These are phyloP conservation scores for Chrysoperla carnea DNA, from an alignment of 1,140 invertebrate species.

Conservation along the genomic window DNA sequence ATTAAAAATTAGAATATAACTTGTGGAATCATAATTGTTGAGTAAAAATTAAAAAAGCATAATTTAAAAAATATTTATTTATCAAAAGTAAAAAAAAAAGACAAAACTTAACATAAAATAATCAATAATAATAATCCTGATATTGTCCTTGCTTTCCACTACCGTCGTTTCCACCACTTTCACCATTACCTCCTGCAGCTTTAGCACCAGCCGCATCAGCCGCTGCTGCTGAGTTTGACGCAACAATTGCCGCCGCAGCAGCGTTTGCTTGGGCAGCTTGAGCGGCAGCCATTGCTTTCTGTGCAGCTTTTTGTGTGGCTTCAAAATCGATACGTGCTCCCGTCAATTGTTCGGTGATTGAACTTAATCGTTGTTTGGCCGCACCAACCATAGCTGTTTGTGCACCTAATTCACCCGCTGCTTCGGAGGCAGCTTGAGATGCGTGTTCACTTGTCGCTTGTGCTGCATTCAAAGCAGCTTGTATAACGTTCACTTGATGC, in stretches of 20 bases:
- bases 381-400: conserved; percentile 53
- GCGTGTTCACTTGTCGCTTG: conserved; percentile 47
- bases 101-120: too few relatives aligned
- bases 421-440: conserved; percentile 39
- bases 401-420: conserved; percentile 44
- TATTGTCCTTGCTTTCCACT: too few relatives aligned
- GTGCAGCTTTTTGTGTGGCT: conserved; percentile 40
- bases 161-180: background rate
- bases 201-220: background rate
- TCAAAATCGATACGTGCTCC: conserved; percentile 46
- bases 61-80: too few relatives aligned
- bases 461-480: conserved; percentile 45
- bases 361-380: conserved; percentile 36
- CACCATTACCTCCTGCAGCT: background rate
- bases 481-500: conserved; percentile 45
- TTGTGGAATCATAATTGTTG: too few relatives aligned
- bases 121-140: too few relatives aligned
- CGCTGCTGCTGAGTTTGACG: background rate
- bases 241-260: background rate
- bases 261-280: conserved; percentile 24
- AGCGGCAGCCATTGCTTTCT: conserved; percentile 35
- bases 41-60: too few relatives aligned
- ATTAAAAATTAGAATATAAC: too few relatives aligned
- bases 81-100: too few relatives aligned
- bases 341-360: conserved; percentile 39